Percentiles rank a stretch among this genome's conserved stretches.
phyloP scores from a whole-genome alignment of 2,113 vertebrate species.

The Nothobranchius furzeri region DNA sequence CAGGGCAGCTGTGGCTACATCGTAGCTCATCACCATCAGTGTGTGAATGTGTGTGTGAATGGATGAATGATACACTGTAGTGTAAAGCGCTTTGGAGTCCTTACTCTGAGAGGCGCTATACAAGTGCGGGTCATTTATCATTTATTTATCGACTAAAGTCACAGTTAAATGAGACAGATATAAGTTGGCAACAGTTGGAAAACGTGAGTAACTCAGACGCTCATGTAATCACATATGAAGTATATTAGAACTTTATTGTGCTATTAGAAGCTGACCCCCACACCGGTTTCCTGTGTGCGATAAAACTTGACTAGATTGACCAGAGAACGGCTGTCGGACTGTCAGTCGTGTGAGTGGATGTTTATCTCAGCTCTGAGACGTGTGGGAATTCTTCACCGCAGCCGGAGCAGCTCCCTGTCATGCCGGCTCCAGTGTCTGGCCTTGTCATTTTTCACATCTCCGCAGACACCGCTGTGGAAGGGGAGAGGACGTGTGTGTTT shows the following conservation, averaged over 20 bases:
- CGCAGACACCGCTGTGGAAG: conserved; percentile 34
- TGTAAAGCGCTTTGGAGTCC: too few relatives aligned
- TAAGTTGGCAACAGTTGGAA: too few relatives aligned
- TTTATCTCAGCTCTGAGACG: conserved; percentile 23
- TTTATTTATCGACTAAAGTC: too few relatives aligned
- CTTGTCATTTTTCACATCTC: conserved; percentile 65
- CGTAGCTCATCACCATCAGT: too few relatives aligned
- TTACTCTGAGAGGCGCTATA: too few relatives aligned
- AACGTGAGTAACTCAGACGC: background rate
- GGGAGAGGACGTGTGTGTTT: conserved; percentile 40
- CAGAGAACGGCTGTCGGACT: background rate
- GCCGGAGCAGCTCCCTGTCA: conserved; percentile 50
- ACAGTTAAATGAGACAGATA: background rate
- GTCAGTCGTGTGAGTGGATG: background rate
- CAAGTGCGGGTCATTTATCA: too few relatives aligned
- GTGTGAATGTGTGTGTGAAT: too few relatives aligned
- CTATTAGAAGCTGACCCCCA: background rate
- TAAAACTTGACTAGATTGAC: background rate
- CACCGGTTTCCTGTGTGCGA: background rate
- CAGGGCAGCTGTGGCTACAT: too few relatives aligned
- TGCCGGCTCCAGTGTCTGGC: conserved; percentile 63
- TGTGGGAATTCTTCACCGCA: conserved; percentile 57
- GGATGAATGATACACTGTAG: too few relatives aligned
- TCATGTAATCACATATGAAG: too few relatives aligned
- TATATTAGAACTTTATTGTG: too few relatives aligned